Evolutionary conservation across 2,888 invertebrate genomes (phyloP).

Genomic region (Drosophila mercatorum): DNA sequence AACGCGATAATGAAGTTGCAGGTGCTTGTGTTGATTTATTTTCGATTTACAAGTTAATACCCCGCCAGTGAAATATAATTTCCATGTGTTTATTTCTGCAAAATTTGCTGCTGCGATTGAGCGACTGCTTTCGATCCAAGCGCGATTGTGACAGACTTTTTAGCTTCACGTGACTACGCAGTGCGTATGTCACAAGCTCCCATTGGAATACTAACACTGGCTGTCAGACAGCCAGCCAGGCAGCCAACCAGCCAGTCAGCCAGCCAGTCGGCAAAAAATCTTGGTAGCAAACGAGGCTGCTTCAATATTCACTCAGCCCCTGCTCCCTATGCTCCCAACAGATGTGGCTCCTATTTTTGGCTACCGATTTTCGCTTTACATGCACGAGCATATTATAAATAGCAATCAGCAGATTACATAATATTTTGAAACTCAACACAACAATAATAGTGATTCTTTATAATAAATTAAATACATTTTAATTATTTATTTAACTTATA

Average conservation of each 20-base stretch:
- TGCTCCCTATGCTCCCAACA: slow-evolving; percentile 8
- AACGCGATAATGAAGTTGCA: slow-evolving; percentile 50
- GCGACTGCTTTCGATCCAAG: slow-evolving; percentile 30
- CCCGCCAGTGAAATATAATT: slow-evolving; percentile 72
- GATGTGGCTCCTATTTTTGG: slow-evolving; percentile 28
- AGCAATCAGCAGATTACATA: too few species aligned
- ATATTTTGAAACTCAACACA: too few species aligned
- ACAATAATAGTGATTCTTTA: too few species aligned
- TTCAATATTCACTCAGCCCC: neutral
- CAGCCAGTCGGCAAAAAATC: slow-evolving; percentile 4
- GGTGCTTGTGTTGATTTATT: slow-evolving; percentile 69
- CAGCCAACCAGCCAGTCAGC: slow-evolving; percentile 10
- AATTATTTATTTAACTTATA: too few species aligned
- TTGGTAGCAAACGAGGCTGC: slow-evolving; percentile 3
- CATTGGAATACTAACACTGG: slow-evolving; percentile 29
- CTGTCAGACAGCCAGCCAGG: slow-evolving; percentile 14
- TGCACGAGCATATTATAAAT: neutral
- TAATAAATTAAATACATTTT: too few species aligned
- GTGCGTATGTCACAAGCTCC: slow-evolving; percentile 31
- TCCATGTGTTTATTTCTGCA: slow-evolving; percentile 67
- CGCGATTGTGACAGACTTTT: slow-evolving; percentile 45
- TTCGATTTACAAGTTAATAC: slow-evolving; percentile 75
- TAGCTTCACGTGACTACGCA: slow-evolving; percentile 31
- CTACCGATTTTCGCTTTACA: slow-evolving; percentile 15
- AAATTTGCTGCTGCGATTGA: slow-evolving; percentile 62